Conservation (phyloP, 2,888 invertebrate genomes). For the Ceratothoa steindachneri region DNA sequence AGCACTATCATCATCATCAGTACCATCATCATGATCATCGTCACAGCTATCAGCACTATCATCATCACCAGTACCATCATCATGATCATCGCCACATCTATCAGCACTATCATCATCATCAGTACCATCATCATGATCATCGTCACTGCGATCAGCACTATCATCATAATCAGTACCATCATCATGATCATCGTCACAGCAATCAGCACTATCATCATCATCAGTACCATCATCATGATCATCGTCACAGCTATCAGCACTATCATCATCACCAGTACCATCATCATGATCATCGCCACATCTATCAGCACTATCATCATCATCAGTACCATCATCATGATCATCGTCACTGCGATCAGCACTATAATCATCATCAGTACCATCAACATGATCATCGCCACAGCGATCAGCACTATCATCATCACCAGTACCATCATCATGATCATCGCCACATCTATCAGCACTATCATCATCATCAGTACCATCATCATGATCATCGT, state of each 20-base stretch:
- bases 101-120: too few relatives aligned
- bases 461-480: background rate
- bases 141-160: background rate
- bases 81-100: too few relatives aligned
- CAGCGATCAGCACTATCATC: background rate
- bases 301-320: background rate
- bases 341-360: background rate
- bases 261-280: too few relatives aligned
- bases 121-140: background rate
- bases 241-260: too few relatives aligned
- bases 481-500: background rate
- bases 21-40: background rate
- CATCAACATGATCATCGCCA: slow-evolving; percentile 1
- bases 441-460: background rate
- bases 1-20: background rate
- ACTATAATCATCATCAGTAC: background rate
- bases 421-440: background rate
- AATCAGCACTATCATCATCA: background rate
- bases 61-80: too few relatives aligned
- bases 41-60: background rate
- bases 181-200: background rate
- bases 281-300: too few relatives aligned
- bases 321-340: background rate
- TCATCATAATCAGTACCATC: too few relatives aligned
- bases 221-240: too few relatives aligned